Base-by-base conservation (phyloP, 2,888 invertebrate species). In the Campoplex nolae region DNA sequence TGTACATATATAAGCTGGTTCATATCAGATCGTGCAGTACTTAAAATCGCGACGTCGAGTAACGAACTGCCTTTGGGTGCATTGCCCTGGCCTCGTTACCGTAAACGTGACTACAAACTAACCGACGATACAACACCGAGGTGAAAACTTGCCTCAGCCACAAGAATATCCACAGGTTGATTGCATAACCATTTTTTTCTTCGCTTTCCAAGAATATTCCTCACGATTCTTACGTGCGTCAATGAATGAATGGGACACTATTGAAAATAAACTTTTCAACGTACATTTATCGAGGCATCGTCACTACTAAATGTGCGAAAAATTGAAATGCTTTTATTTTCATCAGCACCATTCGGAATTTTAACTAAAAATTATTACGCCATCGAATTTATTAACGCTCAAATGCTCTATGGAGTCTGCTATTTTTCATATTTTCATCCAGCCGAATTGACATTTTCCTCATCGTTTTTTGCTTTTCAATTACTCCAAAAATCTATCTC, bases 71-170 rank as follows among this genome's bases (percentile, higher is more conserved):
- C 70, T 62, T 42, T 80, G 62, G 73, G 81, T 85, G 81, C 77
- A 77, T 73, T 77, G 81, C 85, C 58, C 81, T 45, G 81, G 73
- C 73, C 71, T 77, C 81, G 73, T 85, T 77, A 73, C 77, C 81
- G 70, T 56, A 73, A 77, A 85, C 77, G 65, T 58, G 81, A 77
- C 73, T 76, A 56, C 68, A 48, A 82, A 68, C 56, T 48, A 70
- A 68, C n/a, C 58, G 16, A 68, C 56, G 78, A 79, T 56, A 54
- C 54, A 77, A 48, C 54, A 68, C 16, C 18, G n/a, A 38, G 67
- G 48, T 68, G n/a, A 51, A 68, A 51, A 51, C 77, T 35, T 54
- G 32, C 38, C 38, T 23, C 35, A 67, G n/a, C 32, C 67, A 54
- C 54, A 67, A 48, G 11, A 45, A 23, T 65, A 78, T 67, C 51